Evolutionary conservation across 2,113 vertebrate genomes (phyloP), one percentile per base, ranked within the genome.

Genomic region (Oncorhynchus mykiss): DNA sequence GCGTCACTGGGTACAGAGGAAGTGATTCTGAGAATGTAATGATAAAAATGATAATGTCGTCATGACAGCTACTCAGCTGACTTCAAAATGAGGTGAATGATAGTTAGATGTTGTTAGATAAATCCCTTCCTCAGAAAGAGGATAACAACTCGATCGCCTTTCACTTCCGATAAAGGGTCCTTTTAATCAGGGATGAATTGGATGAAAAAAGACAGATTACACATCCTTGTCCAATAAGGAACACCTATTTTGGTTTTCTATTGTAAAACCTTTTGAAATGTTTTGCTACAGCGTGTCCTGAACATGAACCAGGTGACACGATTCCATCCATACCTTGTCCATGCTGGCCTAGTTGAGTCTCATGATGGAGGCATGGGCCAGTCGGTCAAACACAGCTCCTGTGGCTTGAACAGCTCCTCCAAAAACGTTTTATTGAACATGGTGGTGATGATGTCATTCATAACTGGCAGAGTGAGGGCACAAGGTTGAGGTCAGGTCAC

Each of bases 361-460:
- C 97, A 99, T 99, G 68, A 99, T 99, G 4, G 98, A 99, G 4
- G 97, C 95, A 0, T 99, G 97, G 29, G 97, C 97, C 45, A 99
- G 92, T 49, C 97, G 94, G 90, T 99, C 96, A 0, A 97, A 99
- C 70, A 99, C 20, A 99, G 95, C 25, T 99, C 97, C 88, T 99
- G 98, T 0, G 97, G 96, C 76, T 98, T 99, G 90, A 99, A 98
- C 83, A 99, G 88, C 86, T 99, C 97, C 59, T 99, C 96, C 87
- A 99, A 92, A 79, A 99, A 99, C 78, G 94, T 99, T 78, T 95
- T 95, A 85, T 98, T 99, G 91, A 99, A 99, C 97, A 99, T 99
- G 80, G 97, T 98, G 74, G 92, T 94, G 88, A 99, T 95, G 92
- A 99, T 99, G 92, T 99, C 98, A 87, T 98, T 98, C 95, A 99